Base-by-base conservation (phyloP, 92 coral and sea anemone genomes). In the Diadumene lineata region DNA sequence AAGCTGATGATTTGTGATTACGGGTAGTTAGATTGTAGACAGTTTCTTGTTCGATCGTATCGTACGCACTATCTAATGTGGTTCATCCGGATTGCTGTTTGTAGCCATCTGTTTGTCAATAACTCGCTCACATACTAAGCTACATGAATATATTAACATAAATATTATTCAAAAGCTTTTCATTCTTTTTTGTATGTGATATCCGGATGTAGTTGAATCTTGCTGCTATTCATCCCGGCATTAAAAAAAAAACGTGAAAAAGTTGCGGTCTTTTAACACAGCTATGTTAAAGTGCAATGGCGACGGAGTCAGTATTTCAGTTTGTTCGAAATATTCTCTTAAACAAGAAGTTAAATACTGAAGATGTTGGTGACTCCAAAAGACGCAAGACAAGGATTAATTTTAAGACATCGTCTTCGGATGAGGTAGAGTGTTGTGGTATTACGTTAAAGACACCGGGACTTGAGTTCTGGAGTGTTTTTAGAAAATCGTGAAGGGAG, bases 51-150 rank as follows among this genome's bases (percentile, higher is more conserved):
- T 1, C 1, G 31, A 60, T 23, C n/a, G 3, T 62, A 62, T 62
- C 68, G 7, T 21, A 4, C 43, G 21, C 31, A 62, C 34, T 11
- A 72, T 72, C 77, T 72, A 62, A 53, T 31, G 22, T 48, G 9
- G 11, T 56, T 72, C 9, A 56, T 56, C 66, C 77, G 48, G 66
- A 31, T 18, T 31, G 24, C 63, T 43, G 66, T 57, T 56, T n/a
- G n/a, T n/a, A n/a, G 56, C 53, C 77, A 72, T 72, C 77, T 72
- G 77, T 62, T 16, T 26, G 9, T 51, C 60, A 61, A 72, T 72
- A 56, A 61, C 53, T 72, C 50, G 56, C 50, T 72, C 77, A 32
- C 77, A 43, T 60, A 27, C 60, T 55, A 17, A 11, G 65, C 3
- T 19, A 17, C 50, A 15, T 72, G 77, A 72, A 72, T 72, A 72